Conservation (phyloP, 2,113 vertebrate species). For the Thamnophis sirtalis region DNA sequence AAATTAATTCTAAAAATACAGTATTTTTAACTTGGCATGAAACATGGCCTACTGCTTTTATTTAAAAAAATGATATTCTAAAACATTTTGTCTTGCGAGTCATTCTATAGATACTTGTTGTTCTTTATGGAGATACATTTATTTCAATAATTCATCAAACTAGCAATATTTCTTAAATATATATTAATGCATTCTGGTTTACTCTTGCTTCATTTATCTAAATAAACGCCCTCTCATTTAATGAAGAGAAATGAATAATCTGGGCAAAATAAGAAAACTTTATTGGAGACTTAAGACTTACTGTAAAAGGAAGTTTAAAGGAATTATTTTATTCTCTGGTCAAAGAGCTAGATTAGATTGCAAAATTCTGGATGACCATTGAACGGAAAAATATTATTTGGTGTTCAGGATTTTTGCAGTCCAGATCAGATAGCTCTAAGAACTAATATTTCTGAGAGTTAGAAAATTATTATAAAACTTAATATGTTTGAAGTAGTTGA, state of each 20-base stretch:
- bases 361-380: not conserved
- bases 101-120: slow-evolving; percentile 9
- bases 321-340: not conserved
- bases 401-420: not conserved
- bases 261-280: not conserved
- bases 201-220: not conserved
- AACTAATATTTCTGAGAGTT: not conserved
- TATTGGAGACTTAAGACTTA: not conserved
- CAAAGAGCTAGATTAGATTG: not conserved
- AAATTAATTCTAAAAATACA: slow-evolving; percentile 6
- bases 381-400: not conserved
- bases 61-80: not conserved
- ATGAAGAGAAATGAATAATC: slow-evolving; percentile 11
- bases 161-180: slow-evolving; percentile 27
- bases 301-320: not conserved
- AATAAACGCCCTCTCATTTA: not conserved
- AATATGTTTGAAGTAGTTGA: not conserved
- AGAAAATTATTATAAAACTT: not conserved
- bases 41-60: not conserved
- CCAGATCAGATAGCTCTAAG: not conserved
- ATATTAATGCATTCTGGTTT: not conserved
- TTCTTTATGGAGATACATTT: not conserved
- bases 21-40: not conserved
- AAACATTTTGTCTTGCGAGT: not conserved
- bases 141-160: not conserved